Evolutionary conservation across 2,888 invertebrate genomes (phyloP).

Genomic region (Teleiodes luculella): DNA sequence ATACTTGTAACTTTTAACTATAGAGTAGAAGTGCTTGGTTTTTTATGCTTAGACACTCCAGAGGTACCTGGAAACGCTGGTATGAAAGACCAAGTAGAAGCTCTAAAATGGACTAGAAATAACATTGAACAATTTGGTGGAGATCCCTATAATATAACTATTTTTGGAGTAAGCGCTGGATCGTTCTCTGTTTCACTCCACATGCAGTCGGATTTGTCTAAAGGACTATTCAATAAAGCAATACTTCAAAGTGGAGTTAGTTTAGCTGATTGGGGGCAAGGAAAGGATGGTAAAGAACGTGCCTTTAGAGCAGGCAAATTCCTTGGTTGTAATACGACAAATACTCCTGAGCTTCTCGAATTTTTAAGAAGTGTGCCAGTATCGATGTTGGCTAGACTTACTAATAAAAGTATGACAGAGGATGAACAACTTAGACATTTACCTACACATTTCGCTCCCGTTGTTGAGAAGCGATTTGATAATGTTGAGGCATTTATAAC

Average conservation of each 20-base stretch:
- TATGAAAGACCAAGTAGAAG: conserved; percentile 49
- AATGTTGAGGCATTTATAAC: conserved; percentile 35
- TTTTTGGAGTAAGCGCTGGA: conserved; percentile 56
- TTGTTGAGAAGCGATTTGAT: conserved; percentile 40
- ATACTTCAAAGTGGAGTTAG: conserved; percentile 49
- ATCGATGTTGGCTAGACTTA: neutral
- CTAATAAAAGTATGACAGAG: neutral
- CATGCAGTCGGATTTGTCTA: conserved; percentile 49
- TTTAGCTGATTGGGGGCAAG: conserved; percentile 31
- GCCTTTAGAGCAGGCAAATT: conserved; percentile 31
- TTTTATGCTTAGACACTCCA: conserved; percentile 40
- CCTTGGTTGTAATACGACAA: conserved; percentile 30
- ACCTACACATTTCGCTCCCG: conserved; percentile 39
- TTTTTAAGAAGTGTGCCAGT: conserved; percentile 31
- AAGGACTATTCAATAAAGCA: conserved; percentile 47
- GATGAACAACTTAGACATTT: conserved; percentile 36
- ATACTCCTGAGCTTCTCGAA: conserved; percentile 28
- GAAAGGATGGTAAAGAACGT: conserved; percentile 24
- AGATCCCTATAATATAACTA: conserved; percentile 42
- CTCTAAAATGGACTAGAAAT: conserved; percentile 42
- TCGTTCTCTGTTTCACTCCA: conserved; percentile 48
- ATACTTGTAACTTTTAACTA: conserved; percentile 59
- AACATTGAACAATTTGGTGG: conserved; percentile 46
- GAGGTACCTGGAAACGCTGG: conserved; percentile 55
- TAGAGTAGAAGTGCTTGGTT: conserved; percentile 50